phyloP scores from a whole-genome alignment of 2,797 vertebrate genomes.

The Meriones psammophilus region DNA sequence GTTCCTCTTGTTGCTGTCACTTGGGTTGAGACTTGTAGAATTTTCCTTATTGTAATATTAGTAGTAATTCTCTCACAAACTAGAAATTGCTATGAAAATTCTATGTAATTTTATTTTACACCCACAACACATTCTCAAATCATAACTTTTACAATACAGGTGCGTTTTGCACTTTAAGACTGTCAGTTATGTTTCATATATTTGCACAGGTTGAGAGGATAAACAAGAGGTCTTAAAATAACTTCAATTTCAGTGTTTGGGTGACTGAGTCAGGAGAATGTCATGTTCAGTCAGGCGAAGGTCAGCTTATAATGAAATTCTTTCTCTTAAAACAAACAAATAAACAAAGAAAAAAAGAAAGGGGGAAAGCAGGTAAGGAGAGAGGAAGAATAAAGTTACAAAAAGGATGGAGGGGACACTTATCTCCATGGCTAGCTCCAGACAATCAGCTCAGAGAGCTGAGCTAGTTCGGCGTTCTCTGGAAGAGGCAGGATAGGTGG shows the following conservation, averaged over 20 bases:
- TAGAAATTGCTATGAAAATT: neutral
- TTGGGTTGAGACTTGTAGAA: neutral
- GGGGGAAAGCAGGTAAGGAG: neutral
- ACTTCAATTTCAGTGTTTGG: neutral
- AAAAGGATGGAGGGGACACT: neutral
- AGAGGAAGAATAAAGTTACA: neutral
- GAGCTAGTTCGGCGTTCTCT: neutral
- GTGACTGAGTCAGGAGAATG: neutral
- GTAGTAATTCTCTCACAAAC: neutral
- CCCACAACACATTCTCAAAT: conserved; percentile 1
- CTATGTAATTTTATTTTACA: conserved; percentile 20
- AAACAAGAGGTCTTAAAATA: neutral
- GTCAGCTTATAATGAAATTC: no score
- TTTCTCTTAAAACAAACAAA: neutral
- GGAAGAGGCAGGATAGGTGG: neutral
- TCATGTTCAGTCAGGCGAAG: neutral
- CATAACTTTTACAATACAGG: neutral
- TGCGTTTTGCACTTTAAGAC: neutral
- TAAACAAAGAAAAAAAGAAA: accelerated
- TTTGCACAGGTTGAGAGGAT: conserved; percentile 31
- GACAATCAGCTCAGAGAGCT: neutral
- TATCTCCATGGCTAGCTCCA: neutral
- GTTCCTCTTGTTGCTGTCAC: neutral
- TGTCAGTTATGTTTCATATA: neutral
- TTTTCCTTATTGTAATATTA: neutral